These are phyloP conservation scores for Astreopora myriophthalma DNA, from an alignment of 64 coral and sea anemone genomes.

Conservation along the genomic window DNA sequence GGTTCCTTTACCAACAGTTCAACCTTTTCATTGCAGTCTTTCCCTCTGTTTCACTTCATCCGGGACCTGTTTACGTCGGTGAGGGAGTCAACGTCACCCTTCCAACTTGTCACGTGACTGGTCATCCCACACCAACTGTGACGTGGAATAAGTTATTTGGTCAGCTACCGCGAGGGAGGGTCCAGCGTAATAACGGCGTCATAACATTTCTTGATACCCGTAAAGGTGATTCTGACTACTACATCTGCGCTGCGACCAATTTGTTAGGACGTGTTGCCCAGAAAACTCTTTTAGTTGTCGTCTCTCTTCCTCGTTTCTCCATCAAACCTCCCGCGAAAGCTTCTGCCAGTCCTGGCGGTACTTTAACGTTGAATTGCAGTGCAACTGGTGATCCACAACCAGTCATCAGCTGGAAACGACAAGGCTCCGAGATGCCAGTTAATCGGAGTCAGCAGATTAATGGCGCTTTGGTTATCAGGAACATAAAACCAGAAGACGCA, in stretches of 20 bases:
- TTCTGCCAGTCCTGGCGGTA: too few species aligned
- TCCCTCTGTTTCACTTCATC: not conserved
- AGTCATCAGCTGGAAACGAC: too few species aligned
- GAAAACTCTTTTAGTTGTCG: not conserved
- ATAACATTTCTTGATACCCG: not conserved
- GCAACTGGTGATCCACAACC: too few species aligned
- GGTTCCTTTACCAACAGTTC: too few species aligned
- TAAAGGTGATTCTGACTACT: conserved; percentile 39
- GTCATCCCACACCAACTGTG: conserved; percentile 21
- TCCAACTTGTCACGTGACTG: conserved; percentile 44
- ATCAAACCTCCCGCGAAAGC: conserved; percentile 12
- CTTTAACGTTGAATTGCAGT: too few species aligned
- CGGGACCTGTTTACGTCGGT: not conserved
- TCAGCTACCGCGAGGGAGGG: not conserved
- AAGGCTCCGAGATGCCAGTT: too few species aligned
- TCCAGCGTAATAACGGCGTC: not conserved
- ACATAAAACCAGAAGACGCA: too few species aligned
- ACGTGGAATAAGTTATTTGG: conserved; percentile 51
- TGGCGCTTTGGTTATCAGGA: too few species aligned
- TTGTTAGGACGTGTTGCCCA: not conserved
- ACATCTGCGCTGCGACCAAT: conserved; percentile 51
- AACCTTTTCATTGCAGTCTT: conserved; percentile 19
- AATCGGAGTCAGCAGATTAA: too few species aligned
- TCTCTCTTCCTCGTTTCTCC: conserved; percentile 9
- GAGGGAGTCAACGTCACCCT: conserved; percentile 30